Evolutionary conservation across 2,113 vertebrate genomes (phyloP).

Genomic region (Monarcha castaneiventris): DNA sequence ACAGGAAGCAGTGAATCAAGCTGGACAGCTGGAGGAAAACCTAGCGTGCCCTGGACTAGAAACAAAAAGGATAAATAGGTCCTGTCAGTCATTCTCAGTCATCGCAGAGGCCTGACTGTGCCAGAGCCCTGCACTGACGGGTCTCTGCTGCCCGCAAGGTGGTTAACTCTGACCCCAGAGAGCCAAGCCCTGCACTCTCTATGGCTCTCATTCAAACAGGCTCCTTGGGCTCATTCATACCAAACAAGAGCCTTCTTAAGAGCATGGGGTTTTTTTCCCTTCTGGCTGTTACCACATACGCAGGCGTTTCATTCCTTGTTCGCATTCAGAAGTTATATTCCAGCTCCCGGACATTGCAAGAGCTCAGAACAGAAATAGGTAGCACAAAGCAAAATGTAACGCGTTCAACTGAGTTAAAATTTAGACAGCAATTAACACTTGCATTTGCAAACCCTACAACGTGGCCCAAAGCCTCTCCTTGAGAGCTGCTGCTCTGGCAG

Average conservation of each 20-base stretch:
- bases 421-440: background rate
- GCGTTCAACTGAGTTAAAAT: background rate
- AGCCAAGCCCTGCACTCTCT: background rate
- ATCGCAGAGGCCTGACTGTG: rapidly evolving
- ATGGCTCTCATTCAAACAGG: slow-evolving; percentile 25
- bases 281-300: background rate
- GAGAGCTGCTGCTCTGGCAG: background rate
- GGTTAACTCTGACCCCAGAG: slow-evolving; percentile 9
- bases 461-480: background rate
- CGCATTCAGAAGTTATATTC: background rate
- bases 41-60: background rate
- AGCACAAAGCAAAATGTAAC: background rate
- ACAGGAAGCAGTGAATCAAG: slow-evolving; percentile 55
- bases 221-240: slow-evolving; percentile 21
- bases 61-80: background rate
- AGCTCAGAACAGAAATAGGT: background rate
- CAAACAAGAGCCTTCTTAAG: slow-evolving; percentile 38
- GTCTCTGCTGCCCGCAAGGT: slow-evolving; percentile 1
- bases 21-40: slow-evolving; percentile 25
- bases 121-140: background rate
- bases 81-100: background rate
- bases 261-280: background rate
- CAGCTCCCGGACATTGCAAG: background rate
- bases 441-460: background rate
- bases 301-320: background rate